phyloP scores from a whole-genome alignment of 2,888 invertebrate species.

The Alentia gelatinosa region DNA sequence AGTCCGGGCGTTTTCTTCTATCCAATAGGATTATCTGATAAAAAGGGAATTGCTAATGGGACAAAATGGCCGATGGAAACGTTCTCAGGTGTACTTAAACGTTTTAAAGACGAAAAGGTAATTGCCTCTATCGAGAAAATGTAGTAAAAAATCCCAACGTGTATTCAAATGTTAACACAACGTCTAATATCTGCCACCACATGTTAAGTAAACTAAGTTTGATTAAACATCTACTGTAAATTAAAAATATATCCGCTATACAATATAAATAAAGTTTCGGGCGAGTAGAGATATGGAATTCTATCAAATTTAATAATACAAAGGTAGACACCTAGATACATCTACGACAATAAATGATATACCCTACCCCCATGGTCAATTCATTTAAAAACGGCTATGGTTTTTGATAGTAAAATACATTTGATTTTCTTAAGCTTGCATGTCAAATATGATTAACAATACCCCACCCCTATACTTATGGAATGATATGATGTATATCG shows the following conservation, averaged over 20 bases:
- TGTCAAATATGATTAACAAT: not conserved
- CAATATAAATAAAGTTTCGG: not conserved
- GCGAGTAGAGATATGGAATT: not conserved
- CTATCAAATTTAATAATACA: no score
- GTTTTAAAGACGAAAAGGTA: not conserved
- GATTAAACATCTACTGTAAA: not conserved
- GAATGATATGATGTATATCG: not conserved
- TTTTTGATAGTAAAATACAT: not conserved
- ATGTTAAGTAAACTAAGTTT: not conserved
- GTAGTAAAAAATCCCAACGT: not conserved
- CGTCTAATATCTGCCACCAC: not conserved
- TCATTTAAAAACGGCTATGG: not conserved
- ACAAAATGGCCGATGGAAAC: not conserved
- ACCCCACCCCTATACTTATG: not conserved
- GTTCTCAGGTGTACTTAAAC: not conserved
- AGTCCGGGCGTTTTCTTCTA: not conserved
- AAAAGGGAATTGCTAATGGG: not conserved
- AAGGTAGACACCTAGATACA: no score
- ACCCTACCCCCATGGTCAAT: not conserved
- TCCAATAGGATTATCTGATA: not conserved
- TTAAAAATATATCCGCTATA: not conserved
- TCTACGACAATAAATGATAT: not conserved
- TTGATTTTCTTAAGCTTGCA: not conserved
- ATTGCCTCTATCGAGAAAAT: not conserved
- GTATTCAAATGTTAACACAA: not conserved